Base-by-base conservation (phyloP, 2,113 vertebrate species). In the Calypte anna region DNA sequence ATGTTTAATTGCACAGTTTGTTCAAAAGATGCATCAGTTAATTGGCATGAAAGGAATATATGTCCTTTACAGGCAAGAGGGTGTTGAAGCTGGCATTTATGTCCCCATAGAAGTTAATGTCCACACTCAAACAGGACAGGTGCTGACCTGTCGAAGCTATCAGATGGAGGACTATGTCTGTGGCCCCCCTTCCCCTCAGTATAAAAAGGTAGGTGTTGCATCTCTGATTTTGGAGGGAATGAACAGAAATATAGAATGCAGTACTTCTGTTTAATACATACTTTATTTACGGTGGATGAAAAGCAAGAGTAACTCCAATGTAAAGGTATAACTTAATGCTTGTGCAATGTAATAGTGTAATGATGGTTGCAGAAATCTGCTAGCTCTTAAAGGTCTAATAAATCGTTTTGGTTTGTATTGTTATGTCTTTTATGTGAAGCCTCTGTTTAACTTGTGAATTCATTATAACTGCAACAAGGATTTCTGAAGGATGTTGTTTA, bases 131-230 rank as follows among this genome's bases (percentile, higher is more conserved):
- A 86, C 95, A 43, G 98, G 98, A 59, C 74, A 97, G 63, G 73
- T 58, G 11, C 43, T 98, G 62, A 96, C 97, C 82, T 99, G 99
- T 95, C 98, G 98, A 91, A 98, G 98, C 46, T 99, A 99, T 68
- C 98, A 99, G 97, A 99, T 99, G 98, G 98, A 96, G 86, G 97
- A 98, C 58, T 99, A 98, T 81, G 97, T 98, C 12, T 72, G 91
- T 62, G 97, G 94, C 36, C 97, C 87, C 22, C 98, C 99, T 10
- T 99, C 99, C n/a, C 99, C 98, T 33, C 99, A 99, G 81, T 99
- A 99, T 93, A 99, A 99, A 97, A 97, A 98, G 97, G 99, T 99
- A 95, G 76, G 94, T 61, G 58, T 62, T 82, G 62, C 53, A 31
- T 36, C 58, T 19, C 48, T 78, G 14, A 51, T 28, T 80, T 36